These are phyloP conservation scores for Regulus satrapa DNA, from an alignment of 2,113 vertebrate species.

Conservation along the genomic window DNA sequence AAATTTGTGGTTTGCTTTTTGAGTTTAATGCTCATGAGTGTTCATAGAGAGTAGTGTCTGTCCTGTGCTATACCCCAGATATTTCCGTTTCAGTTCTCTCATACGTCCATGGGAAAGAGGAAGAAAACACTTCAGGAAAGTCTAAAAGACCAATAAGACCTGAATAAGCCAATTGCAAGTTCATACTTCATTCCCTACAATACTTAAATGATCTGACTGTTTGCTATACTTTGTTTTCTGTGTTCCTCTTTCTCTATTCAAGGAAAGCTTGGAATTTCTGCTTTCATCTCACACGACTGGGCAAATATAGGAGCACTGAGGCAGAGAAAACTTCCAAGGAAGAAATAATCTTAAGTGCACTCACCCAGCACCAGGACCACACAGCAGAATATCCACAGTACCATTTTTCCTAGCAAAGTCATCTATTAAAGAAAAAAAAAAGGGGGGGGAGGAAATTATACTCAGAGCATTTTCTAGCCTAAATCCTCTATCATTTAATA, in stretches of 20 bases:
- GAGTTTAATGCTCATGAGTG: neutral
- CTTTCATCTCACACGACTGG: neutral
- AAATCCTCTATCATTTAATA: neutral
- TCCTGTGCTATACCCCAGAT: neutral
- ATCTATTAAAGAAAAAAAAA: constrained; percentile 52
- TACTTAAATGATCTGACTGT: neutral
- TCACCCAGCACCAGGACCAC: constrained; percentile 87
- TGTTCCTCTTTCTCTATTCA: neutral
- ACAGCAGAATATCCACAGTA: constrained; percentile 85
- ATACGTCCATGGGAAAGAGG: rapidly evolving
- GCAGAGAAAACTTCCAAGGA: neutral
- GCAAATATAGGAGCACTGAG: neutral
- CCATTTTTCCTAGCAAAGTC: constrained; percentile 76
- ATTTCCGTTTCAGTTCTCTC: neutral
- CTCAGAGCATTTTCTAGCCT: neutral
- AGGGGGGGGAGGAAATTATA: neutral
- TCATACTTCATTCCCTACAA: neutral
- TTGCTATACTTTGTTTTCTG: neutral
- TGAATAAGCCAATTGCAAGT: neutral
- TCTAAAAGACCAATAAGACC: neutral
- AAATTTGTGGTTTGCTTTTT: neutral
- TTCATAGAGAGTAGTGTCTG: neutral
- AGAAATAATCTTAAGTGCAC: constrained; percentile 29
- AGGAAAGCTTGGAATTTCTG: neutral
- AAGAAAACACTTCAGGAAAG: neutral